These are phyloP conservation scores for Ctenicera cuprea DNA, from an alignment of 2,888 invertebrate genomes.

Conservation along the genomic window DNA sequence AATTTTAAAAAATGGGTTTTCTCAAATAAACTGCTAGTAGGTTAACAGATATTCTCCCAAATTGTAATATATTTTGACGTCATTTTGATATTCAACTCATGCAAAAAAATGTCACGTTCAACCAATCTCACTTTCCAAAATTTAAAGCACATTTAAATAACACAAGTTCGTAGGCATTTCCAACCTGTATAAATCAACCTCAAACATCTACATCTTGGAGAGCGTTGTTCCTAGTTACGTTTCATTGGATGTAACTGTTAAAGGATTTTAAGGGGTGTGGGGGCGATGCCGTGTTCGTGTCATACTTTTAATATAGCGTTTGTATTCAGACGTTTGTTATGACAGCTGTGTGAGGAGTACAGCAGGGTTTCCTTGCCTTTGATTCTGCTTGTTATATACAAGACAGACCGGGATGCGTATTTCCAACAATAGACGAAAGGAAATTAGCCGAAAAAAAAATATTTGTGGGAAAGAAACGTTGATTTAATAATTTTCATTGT, in stretches of 20 bases:
- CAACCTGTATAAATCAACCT: conserved; percentile 32
- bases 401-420: conserved; percentile 25
- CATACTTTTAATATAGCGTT: conserved; percentile 49
- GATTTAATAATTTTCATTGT: too few relatives aligned
- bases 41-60: too few relatives aligned
- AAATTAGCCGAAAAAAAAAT: conserved; percentile 3
- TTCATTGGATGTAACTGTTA: conserved; percentile 46
- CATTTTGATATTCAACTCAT: too few relatives aligned
- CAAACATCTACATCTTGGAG: conserved; percentile 17
- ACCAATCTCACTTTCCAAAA: neutral
- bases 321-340: conserved; percentile 50
- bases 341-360: conserved; percentile 48
- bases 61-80: too few relatives aligned
- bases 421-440: conserved; percentile 25
- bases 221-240: conserved; percentile 36
- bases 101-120: too few relatives aligned
- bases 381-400: conserved; percentile 44
- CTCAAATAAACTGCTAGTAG: too few relatives aligned
- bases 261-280: conserved; percentile 42
- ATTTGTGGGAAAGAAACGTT: neutral
- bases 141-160: neutral
- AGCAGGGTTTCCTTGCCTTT: conserved; percentile 45
- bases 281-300: conserved; percentile 42
- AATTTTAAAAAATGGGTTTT: too few relatives aligned
- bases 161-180: neutral